Evolutionary conservation across 2,888 invertebrate species (phyloP).

Genomic region (Liodrosophila aerea): DNA sequence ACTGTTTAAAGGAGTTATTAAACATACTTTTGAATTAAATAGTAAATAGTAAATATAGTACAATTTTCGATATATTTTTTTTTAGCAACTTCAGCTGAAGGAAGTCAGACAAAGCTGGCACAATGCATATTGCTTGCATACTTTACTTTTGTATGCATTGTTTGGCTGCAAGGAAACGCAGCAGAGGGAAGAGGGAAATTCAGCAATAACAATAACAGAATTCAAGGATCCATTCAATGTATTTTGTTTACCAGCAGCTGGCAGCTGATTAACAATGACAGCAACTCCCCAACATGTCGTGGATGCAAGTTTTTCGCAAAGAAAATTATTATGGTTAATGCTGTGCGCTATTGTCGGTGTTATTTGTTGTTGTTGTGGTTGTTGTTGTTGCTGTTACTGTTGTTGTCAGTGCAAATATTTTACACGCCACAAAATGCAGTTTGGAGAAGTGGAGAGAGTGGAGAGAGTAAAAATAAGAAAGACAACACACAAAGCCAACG

Average conservation of each 20-base stretch:
- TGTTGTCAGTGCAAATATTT: slow-evolving; percentile 66
- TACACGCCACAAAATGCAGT: slow-evolving; percentile 52
- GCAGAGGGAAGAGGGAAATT: background rate
- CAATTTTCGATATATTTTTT: no score
- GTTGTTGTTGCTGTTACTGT: slow-evolving; percentile 19
- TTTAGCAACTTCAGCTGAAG: no score
- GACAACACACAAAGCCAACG: slow-evolving; percentile 19
- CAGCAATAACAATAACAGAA: slow-evolving; percentile 30
- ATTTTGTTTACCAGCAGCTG: slow-evolving; percentile 59
- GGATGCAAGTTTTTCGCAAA: slow-evolving; percentile 40
- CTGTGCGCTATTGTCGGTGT: slow-evolving; percentile 55
- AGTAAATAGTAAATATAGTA: no score
- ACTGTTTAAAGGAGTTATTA: no score
- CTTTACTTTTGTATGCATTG: no score
- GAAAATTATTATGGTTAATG: slow-evolving; percentile 75
- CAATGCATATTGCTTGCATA: no score
- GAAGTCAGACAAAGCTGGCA: no score
- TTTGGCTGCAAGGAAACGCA: background rate
- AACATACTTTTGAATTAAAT: no score
- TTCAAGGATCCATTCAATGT: slow-evolving; percentile 42
- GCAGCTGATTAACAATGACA: slow-evolving; percentile 63
- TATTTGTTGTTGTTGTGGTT: slow-evolving; percentile 18
- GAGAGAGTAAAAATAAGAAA: slow-evolving; percentile 1
- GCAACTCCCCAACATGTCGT: slow-evolving; percentile 55
- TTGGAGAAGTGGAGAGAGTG: background rate